These are phyloP conservation scores for Heliconius aoede DNA, from an alignment of 2,888 invertebrate genomes.

Conservation along the genomic window DNA sequence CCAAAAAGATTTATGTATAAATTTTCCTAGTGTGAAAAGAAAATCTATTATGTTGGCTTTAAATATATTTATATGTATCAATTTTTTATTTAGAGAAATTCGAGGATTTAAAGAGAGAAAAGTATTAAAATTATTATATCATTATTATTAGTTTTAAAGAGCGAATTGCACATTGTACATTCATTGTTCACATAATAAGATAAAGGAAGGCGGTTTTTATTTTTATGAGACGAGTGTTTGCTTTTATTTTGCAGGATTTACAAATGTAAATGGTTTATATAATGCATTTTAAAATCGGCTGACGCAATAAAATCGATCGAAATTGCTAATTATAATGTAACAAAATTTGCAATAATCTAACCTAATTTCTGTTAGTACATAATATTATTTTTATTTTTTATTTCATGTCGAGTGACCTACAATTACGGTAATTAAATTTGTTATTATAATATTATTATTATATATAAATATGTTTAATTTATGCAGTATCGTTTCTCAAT, in stretches of 20 bases:
- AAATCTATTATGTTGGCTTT: not conserved
- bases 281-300: slow-evolving; percentile 35
- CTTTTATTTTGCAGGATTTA: slow-evolving; percentile 14
- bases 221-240: slow-evolving; percentile 1
- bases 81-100: not conserved
- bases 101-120: not conserved
- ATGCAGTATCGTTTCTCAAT: slow-evolving; percentile 1
- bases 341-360: slow-evolving; percentile 35
- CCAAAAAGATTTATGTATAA: too few species aligned
- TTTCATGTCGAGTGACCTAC: slow-evolving; percentile 12
- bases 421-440: slow-evolving; percentile 19
- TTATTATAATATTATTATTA: not conserved
- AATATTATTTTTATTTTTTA: slow-evolving; percentile 33
- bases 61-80: not conserved
- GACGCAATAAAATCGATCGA: slow-evolving; percentile 36
- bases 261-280: slow-evolving; percentile 32
- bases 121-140: too few species aligned
- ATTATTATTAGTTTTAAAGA: too few species aligned
- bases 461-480: slow-evolving; percentile 11
- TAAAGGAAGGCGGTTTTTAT: not conserved
- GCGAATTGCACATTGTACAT: not conserved
- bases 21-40: too few species aligned
- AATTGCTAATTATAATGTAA: slow-evolving; percentile 35
- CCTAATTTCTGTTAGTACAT: slow-evolving; percentile 30
- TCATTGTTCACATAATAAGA: not conserved